Evolutionary conservation across 2,888 invertebrate genomes (phyloP), one percentile per base, ranked within the genome.

Genomic region (Brachyopa scutellaris): DNA sequence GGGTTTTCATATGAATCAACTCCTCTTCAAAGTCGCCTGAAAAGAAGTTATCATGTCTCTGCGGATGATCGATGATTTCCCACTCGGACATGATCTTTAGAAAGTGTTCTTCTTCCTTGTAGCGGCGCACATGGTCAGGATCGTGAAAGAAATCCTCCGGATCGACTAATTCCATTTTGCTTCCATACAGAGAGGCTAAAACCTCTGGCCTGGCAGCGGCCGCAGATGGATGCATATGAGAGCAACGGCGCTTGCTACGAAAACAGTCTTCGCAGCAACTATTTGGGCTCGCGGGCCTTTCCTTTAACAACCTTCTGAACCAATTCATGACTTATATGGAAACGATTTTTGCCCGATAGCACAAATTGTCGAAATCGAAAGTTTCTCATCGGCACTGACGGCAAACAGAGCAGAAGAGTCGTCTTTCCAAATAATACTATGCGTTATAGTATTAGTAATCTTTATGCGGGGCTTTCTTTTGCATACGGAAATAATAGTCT

Each of bases 271-370:
- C 26, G 11, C 53, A 57, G 11, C 19, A 23, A 62, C 84, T 87
- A 87, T 80, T 86, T 86, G 26, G 91, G 89, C 87, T 93, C 92
- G 66, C 92, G 91, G 85, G 90, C 89, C 88, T 92, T 92, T 87
- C 92, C 91, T 77, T 91, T 91, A 91, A 93, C 92, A 91, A 92
- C 91, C 90, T 93, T 93, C 88, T 93, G 93, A 92, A 93, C 93
- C 93, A 93, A 88, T 90, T 93, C 93, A 93, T 93, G 91, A 86
- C 92, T 89, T 85, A 93, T 93, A 59, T 89, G 91, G 87, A 88
- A 91, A 91, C 93, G 93, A 92, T 93, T 93, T 88, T 91, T 92
- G 84, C 93, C 93, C 91, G 93, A 92, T 90, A 92, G 91, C 86
- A 93, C 91, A 88, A 93, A 93, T 87, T 92, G 92, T 84, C 92